Conservation (phyloP, 2,113 vertebrate species). For the Pardalotus punctatus region DNA sequence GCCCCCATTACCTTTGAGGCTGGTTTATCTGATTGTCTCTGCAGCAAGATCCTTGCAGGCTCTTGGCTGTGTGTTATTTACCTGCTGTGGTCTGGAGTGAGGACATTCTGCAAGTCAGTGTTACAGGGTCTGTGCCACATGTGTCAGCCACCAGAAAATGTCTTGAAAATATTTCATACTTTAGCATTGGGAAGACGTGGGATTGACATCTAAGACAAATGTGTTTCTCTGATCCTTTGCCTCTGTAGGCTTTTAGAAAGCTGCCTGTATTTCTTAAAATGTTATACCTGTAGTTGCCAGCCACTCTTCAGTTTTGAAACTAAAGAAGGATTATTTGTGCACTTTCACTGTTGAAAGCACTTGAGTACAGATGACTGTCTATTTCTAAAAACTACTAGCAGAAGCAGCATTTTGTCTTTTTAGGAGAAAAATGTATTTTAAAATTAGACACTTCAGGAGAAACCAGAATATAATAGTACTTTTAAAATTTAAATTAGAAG, state of each 20-base stretch:
- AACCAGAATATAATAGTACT: background rate
- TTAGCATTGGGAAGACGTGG: background rate
- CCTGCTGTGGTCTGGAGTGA: background rate
- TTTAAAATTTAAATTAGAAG: background rate
- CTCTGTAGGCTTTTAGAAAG: background rate
- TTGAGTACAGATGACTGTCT: background rate
- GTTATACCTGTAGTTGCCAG: background rate
- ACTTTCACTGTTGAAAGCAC: background rate
- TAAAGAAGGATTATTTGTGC: background rate
- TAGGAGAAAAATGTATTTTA: background rate
- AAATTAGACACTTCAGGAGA: background rate
- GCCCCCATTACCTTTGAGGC: background rate
- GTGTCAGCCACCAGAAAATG: background rate
- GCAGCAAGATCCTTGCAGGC: background rate
- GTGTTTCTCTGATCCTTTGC: background rate
- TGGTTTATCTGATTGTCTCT: background rate
- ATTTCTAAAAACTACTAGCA: background rate
- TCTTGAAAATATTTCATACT: background rate
- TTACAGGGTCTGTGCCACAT: rapidly evolving
- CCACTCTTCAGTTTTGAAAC: background rate
- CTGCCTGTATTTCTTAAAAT: background rate
- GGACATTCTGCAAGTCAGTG: background rate
- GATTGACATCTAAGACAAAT: background rate
- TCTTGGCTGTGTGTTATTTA: background rate
- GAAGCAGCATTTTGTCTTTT: background rate